Base-by-base conservation (phyloP, 2,888 invertebrate genomes). In the Phania funesta region DNA sequence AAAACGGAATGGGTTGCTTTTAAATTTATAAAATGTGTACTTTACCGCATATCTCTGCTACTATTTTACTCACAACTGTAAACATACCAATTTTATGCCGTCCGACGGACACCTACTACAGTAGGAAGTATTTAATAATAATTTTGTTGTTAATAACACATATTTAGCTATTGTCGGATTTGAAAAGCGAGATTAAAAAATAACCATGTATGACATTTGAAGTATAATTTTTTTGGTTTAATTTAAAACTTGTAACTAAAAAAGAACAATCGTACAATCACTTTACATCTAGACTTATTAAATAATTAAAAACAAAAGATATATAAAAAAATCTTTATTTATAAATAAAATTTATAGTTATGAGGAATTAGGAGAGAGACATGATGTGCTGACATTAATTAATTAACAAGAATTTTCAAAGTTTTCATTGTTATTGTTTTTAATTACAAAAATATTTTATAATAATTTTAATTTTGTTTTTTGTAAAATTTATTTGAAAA, bases 351-450 rank as follows among this genome's bases (percentile, higher is more conserved):
- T 24, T 35, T 32, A 56, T 24, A 64, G 32, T 60, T 65, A 38
- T 64, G 35, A 70, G 62, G 44, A 52, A 70, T 56, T 18, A 6
- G 7, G 29, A 29, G 44, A 62, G 8, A 50, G n/a, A 48, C 24
- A 44, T 24, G 9, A 41, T 78, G 48, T 58, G 54, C 56, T 71
- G 71, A 65, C 78, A 78, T 56, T 71, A 50, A 65, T 78, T 64
- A 64, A 70, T 77, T 71, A 71, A 58, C 9, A 50, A 58, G 41
- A 67, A 76, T 22, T 41, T 50, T 67, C 67, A 67, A 67, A 67
- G 60, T 38, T 35, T 6, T n/a, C 13, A 20, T 64, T 71, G 13
- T 68, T 64, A 38, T 48, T 64, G 52, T 22, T 62, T 76, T 70
- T 52, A 32, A 77, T 77, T 44, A 26, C 16, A 32, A 35, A 32